phyloP scores from a whole-genome alignment of 2,113 vertebrate species.

The Orycteropus afer region DNA sequence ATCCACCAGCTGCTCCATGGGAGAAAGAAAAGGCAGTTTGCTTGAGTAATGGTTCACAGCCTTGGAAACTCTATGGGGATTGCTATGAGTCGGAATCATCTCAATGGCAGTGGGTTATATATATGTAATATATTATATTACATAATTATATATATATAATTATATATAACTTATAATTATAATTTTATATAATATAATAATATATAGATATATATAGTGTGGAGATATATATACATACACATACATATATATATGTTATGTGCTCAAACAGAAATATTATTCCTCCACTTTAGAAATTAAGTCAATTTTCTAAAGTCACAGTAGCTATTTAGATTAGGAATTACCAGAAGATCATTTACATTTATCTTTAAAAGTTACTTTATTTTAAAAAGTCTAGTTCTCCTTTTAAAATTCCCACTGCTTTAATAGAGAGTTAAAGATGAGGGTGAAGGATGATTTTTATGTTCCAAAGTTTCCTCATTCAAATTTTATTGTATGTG shows the following conservation, averaged over 20 bases:
- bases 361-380: conserved; percentile 16
- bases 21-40: no score
- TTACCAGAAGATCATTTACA: background rate
- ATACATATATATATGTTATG: background rate
- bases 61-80: no score
- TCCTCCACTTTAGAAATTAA: conserved; percentile 47
- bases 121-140: no score
- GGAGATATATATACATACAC: no score
- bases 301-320: conserved; percentile 22
- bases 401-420: background rate
- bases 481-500: conserved; percentile 48
- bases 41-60: no score
- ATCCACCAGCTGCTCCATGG: no score
- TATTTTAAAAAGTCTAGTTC: conserved; percentile 36
- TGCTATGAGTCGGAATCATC: no score
- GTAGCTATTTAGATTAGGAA: background rate
- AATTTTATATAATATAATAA: no score
- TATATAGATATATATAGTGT: background rate
- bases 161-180: no score
- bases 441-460: background rate
- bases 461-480: background rate
- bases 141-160: background rate
- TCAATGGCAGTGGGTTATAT: no score
- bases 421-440: conserved; percentile 10
- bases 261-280: conserved; percentile 15